phyloP scores from a whole-genome alignment of 2,888 invertebrate species.

The Mayetiola destructor region DNA sequence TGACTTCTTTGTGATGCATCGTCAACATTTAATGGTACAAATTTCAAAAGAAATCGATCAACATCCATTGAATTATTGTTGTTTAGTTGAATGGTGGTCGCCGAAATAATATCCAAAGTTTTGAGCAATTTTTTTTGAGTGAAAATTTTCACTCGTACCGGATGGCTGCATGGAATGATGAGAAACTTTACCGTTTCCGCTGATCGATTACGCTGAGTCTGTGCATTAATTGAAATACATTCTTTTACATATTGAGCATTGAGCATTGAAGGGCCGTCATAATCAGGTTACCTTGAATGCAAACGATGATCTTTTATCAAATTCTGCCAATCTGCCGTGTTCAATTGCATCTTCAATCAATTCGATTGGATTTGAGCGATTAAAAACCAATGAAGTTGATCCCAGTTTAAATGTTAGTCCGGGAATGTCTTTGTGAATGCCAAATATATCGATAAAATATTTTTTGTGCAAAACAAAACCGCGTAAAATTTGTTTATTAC shows the following conservation, averaged over 20 bases:
- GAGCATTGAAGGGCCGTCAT: background rate
- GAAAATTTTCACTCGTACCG: background rate
- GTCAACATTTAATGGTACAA: background rate
- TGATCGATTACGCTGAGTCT: background rate
- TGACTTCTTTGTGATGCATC: background rate
- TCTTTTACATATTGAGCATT: background rate
- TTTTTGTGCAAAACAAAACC: conserved; percentile 28
- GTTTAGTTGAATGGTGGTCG: background rate
- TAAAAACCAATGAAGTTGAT: conserved; percentile 28
- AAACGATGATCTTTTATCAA: conserved; percentile 40
- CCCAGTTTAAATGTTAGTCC: conserved; percentile 31
- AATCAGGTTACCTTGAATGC: conserved; percentile 38
- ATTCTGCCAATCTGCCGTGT: conserved; percentile 37
- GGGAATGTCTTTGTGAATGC: conserved; percentile 30
- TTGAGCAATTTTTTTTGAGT: background rate
- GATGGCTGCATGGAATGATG: background rate
- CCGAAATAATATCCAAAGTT: background rate
- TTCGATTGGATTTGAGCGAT: conserved; percentile 30
- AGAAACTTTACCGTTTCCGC: background rate
- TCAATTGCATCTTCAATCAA: conserved; percentile 38
- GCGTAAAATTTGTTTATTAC: conserved; percentile 29
- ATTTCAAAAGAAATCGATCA: background rate
- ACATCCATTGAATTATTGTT: background rate
- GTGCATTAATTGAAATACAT: background rate
- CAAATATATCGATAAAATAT: conserved; percentile 32